Base-by-base conservation (phyloP, 2,888 invertebrate species). In the Hydroisotoma schaefferi region DNA sequence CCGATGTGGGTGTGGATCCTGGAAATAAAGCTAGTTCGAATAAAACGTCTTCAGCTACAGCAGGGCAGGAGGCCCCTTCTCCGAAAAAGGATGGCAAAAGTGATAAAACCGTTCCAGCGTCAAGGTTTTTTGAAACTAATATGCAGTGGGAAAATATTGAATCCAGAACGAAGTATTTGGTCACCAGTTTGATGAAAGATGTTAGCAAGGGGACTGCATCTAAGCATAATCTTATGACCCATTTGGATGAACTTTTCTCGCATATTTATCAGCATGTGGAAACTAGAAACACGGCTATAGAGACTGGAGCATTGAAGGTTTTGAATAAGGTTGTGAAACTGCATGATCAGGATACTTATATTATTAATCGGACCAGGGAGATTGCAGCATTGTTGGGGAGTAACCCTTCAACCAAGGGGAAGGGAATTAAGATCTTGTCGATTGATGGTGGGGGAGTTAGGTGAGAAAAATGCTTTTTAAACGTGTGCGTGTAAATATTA, bases 401-500 rank as follows among this genome's bases (percentile, higher is more conserved):
- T 75, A 76, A 82, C 0, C 83, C 84, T 48, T 85, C 88, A 4
- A 80, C 87, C 3, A 82, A 82, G 58, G 84, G 85, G 1, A 80
- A 81, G 27, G 93, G 94, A 1, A 86, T 93, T 48, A 81, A 87
- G 74, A 84, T 94, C 57, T 80, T 94, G 53, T 81, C 90, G 0
- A 87, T 94, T 73, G 94, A 94, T 79, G 94, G 94, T 2, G 94
- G 94, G 44, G 94, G 94, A 49, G 86, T 90, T 63, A 78, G 81
- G 81, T 81, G 74, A 66, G 69, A 54, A 37, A 51, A 47, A 22
- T 8, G 52, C 12, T 10, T 47, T 27, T 23, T 51, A 48, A 43
- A 20, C 20, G 29, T 27, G 15, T 29, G 51, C 25, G 22, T n/a
- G n/a, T n/a, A n/a, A n/a, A n/a, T n/a, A n/a, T n/a, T n/a, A n/a